A percentile compares a stretch with the other conserved stretches of the same genome.
Conservation (phyloP, 1,140 invertebrate genomes). For the Penaeus japonicus region DNA sequence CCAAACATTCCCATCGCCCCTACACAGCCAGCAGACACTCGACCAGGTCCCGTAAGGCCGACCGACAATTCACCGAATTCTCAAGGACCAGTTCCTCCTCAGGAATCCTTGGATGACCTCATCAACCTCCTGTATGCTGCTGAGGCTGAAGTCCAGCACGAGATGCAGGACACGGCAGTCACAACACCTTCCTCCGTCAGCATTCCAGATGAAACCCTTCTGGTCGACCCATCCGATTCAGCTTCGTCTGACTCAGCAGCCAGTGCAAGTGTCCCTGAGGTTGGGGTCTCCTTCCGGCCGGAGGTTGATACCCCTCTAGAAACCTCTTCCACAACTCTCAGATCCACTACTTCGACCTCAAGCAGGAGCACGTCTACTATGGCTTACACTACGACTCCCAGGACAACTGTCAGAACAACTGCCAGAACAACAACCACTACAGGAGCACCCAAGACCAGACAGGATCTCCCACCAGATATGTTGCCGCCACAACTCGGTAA, state of each 20-base stretch:
- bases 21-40: neutral
- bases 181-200: neutral
- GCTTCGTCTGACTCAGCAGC: neutral
- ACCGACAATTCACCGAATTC: neutral
- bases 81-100: neutral
- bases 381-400: too few relatives aligned
- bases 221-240: neutral
- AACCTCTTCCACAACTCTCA: too few relatives aligned
- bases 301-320: too few relatives aligned
- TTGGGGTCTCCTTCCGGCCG: too few relatives aligned
- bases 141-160: neutral
- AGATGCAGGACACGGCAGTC: neutral
- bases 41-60: neutral
- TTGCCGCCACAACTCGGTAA: slow-evolving; percentile 30
- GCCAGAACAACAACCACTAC: neutral
- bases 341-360: too few relatives aligned
- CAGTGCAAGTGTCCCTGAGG: neutral
- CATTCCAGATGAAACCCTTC: neutral
- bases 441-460: neutral
- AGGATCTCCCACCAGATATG: neutral
- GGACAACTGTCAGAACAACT: neutral
- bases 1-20: too few relatives aligned
- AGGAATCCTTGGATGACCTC: neutral
- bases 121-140: slow-evolving; percentile 10
- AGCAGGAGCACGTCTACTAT: too few relatives aligned